Base-by-base conservation (phyloP, 1,140 invertebrate genomes). In the Leptopilina clavipes region DNA sequence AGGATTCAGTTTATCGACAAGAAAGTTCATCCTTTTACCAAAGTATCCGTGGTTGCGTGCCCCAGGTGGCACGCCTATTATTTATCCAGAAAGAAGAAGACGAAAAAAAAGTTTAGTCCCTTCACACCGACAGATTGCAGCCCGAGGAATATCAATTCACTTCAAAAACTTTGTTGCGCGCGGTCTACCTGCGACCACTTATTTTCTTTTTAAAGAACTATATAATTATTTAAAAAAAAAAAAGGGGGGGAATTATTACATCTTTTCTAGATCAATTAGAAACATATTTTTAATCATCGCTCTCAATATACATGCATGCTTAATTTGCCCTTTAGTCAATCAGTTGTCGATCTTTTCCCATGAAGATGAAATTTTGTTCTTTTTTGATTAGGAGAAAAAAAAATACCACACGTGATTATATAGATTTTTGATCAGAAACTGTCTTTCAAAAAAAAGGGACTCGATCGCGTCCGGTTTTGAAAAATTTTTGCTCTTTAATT, bases 1-100 rank as follows among this genome's bases (percentile, higher is more conserved):
- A 74, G 76, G 79, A 75, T 74, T 59, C 75, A 70, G 76, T 75
- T 78, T 65, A 74, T 72, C 76, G 70, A 45, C 48, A 78, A 76
- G 79, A 72, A 76, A 40, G 76, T 86, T 82, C 85, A 86, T 85
- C 83, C 80, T 83, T 86, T 85, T 85, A 40, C 37, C 80, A 75
- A 77, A 75, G 77, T 77, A 79, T 85, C 78, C 9, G 77, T 78
- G 54, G 37, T 82, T 82, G 75, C 76, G 83, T 76, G 79, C 82
- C 83, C 77, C 59, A 77, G 74, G 78, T 77, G 52, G 72, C 72
- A 81, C 76, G 78, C 76, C 73, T 79, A 81, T 82, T 85, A 85
- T 86, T 87, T 86, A 83, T 86, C 86, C 1, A 31, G 25, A 5
- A 31, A 31, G 25, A 31, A 31, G 25, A 31, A 31, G 25, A n/a